These are phyloP conservation scores for Crotalus viridis DNA, from an alignment of 2,113 vertebrate genomes.

Conservation along the genomic window DNA sequence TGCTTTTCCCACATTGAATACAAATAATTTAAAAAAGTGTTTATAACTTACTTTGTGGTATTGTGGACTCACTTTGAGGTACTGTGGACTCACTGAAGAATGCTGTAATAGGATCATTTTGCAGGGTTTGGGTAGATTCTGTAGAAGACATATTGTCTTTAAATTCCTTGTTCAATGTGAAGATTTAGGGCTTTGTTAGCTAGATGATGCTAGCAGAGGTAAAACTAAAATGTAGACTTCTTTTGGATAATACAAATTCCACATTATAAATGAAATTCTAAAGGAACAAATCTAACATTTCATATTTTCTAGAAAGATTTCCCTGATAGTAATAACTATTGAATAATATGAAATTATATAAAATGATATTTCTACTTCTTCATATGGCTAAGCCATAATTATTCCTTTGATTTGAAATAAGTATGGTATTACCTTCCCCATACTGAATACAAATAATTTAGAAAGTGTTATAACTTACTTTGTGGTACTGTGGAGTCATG, in stretches of 20 bases:
- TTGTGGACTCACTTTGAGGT: not conserved
- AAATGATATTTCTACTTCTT: not conserved
- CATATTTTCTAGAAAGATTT: not conserved
- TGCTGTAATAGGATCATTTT: not conserved
- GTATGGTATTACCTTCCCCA: not conserved
- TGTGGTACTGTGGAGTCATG: not conserved
- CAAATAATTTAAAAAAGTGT: not conserved
- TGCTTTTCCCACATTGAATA: not conserved
- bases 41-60: not conserved
- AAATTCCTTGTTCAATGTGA: conserved; percentile 20
- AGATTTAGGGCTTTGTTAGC: not conserved
- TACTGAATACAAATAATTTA: not conserved
- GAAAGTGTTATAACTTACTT: not conserved
- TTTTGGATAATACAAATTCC: not conserved
- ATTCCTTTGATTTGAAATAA: not conserved
- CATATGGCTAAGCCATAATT: not conserved
- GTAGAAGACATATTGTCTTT: conserved; percentile 51
- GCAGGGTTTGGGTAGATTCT: not conserved
- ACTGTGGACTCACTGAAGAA: not conserved
- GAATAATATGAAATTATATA: not conserved
- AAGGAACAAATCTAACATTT: not conserved
- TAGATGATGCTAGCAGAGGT: not conserved
- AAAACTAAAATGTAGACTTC: not conserved
- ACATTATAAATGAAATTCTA: not conserved
- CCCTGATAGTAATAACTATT: not conserved